Evolutionary conservation across 2,888 invertebrate species (phyloP).

Genomic region (Willowsia nigromaculata): DNA sequence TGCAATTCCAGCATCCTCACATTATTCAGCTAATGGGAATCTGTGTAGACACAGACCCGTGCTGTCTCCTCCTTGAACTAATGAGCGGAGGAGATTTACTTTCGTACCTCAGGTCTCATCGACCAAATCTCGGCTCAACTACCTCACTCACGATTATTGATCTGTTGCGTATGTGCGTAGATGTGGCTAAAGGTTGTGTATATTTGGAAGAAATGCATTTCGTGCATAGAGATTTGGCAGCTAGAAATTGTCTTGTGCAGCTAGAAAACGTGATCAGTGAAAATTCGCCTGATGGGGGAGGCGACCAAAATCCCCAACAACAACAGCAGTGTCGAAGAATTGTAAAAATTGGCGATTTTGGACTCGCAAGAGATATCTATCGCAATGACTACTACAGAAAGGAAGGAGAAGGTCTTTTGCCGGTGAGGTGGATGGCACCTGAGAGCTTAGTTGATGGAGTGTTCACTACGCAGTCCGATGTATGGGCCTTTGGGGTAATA

Average conservation of each 20-base stretch:
- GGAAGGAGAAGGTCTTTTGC: slow-evolving; percentile 91
- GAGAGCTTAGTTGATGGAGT: slow-evolving; percentile 97
- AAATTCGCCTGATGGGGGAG: not conserved
- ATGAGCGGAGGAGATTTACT: slow-evolving; percentile 98
- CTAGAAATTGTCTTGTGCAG: slow-evolving; percentile 94
- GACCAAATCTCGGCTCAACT: slow-evolving; percentile 85
- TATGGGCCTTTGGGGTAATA: slow-evolving; percentile 94
- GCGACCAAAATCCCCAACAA: slow-evolving; percentile 78
- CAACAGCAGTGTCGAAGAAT: slow-evolving; percentile 84
- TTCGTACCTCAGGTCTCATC: slow-evolving; percentile 91
- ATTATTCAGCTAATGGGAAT: slow-evolving; percentile 96
- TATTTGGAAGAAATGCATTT: slow-evolving; percentile 98
- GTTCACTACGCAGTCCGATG: slow-evolving; percentile 97
- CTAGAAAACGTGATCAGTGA: slow-evolving; percentile 77
- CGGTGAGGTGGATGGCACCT: slow-evolving; percentile 97
- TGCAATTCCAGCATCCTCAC: slow-evolving; percentile 97
- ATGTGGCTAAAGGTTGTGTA: slow-evolving; percentile 96
- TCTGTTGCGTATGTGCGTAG: slow-evolving; percentile 94
- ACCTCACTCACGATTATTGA: slow-evolving; percentile 87
- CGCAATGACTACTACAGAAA: slow-evolving; percentile 98
- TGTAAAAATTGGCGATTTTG: slow-evolving; percentile 99
- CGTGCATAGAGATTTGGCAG: slow-evolving; percentile 97
- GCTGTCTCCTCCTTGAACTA: slow-evolving; percentile 96
- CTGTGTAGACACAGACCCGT: slow-evolving; percentile 95
- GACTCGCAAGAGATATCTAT: slow-evolving; percentile 97